Percentiles rank a stretch among this genome's conserved stretches.
Evolutionary conservation across 1,140 invertebrate genomes (phyloP).

Genomic region (Drosophila funebris): DNA sequence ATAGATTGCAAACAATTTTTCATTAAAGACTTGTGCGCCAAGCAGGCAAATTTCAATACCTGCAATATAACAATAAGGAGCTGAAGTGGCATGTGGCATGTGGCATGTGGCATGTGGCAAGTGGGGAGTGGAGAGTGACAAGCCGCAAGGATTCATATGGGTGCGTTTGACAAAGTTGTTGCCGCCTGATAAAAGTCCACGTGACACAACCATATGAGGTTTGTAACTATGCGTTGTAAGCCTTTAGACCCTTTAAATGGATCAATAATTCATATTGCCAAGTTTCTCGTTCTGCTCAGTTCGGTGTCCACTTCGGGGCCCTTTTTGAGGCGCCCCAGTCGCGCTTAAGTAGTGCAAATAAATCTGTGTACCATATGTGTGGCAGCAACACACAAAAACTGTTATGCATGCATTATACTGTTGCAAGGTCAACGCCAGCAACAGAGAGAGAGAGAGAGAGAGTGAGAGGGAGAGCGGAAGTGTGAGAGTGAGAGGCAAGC

Average conservation of each 20-base stretch:
- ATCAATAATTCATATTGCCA: conserved; percentile 71
- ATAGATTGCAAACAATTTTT: conserved; percentile 42
- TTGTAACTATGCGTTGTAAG: conserved; percentile 24
- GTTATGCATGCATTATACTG: conserved; percentile 37
- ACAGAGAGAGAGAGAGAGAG: not conserved
- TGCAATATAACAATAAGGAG: conserved; percentile 16
- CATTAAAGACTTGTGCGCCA: conserved; percentile 27
- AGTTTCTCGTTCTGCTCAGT: no score
- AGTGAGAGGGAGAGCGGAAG: not conserved
- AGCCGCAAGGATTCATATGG: conserved; percentile 44
- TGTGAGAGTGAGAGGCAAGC: not conserved
- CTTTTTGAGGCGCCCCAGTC: not conserved
- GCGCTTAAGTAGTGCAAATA: conserved; percentile 55
- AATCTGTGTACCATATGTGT: conserved; percentile 49
- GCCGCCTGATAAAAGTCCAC: conserved; percentile 15
- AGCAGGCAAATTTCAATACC: conserved; percentile 1
- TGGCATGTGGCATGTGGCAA: conserved; percentile 8
- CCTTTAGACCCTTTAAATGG: conserved; percentile 44
- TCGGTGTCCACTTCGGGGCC: not conserved
- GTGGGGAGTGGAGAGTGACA: no score
- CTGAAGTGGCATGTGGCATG: conserved; percentile 1
- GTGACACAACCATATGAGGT: not conserved
- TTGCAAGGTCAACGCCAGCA: conserved; percentile 41
- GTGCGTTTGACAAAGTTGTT: conserved; percentile 38
- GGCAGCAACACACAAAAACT: conserved; percentile 3